Evolutionary conservation across 2,888 invertebrate genomes (phyloP).

Genomic region (Congeria kusceri): DNA sequence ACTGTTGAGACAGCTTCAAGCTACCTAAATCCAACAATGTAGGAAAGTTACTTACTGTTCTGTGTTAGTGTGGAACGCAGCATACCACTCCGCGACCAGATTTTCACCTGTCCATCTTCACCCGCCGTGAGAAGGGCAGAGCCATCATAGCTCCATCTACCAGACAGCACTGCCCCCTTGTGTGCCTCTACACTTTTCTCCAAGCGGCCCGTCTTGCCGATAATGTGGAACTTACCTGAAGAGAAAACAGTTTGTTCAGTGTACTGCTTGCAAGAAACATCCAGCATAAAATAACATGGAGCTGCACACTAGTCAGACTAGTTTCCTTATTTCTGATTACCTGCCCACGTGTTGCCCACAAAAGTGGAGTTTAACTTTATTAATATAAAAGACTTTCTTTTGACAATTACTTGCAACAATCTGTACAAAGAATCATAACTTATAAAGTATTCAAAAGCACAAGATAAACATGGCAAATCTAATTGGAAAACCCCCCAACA

Average conservation of each 20-base stretch:
- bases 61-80: slow-evolving; percentile 95
- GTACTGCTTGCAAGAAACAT: background rate
- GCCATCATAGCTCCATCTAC: slow-evolving; percentile 98
- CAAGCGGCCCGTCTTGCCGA: slow-evolving; percentile 94
- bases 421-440: too few relatives aligned
- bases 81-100: slow-evolving; percentile 97
- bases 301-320: too few relatives aligned
- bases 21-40: background rate
- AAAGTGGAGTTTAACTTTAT: too few relatives aligned
- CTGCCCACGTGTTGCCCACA: too few relatives aligned
- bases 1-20: too few relatives aligned
- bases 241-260: slow-evolving; percentile 13
- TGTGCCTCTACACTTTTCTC: slow-evolving; percentile 98
- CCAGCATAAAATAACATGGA: too few relatives aligned
- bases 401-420: too few relatives aligned
- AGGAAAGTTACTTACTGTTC: slow-evolving; percentile 87
- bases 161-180: slow-evolving; percentile 93
- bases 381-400: too few relatives aligned
- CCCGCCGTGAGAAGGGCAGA: slow-evolving; percentile 97
- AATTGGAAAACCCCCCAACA: too few relatives aligned
- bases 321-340: too few relatives aligned
- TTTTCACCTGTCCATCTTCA: slow-evolving; percentile 98
- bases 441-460: too few relatives aligned
- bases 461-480: too few relatives aligned
- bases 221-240: slow-evolving; percentile 92